Evolutionary conservation across 1,140 invertebrate species (phyloP), one percentile per base, ranked within the genome.

Genomic region (Ostrea edulis): DNA sequence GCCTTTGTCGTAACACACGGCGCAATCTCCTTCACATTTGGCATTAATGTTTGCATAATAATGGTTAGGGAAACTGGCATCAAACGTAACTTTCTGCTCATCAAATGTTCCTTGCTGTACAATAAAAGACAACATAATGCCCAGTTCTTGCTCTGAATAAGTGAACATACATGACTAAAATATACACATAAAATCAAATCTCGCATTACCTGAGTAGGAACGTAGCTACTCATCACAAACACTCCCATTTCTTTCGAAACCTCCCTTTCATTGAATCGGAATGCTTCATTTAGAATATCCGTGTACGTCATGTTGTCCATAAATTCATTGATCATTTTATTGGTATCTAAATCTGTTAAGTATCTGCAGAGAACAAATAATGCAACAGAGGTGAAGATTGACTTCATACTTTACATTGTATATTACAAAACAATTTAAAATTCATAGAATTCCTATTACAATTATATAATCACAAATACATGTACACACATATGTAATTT

Each of bases 241-340:
- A 92, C 85, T 7, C 17, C 85, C 35, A 91, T 88, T 0, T 58
- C 86, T 29, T 86, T 87, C 81, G 91, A 89, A 35, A 87, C 89
- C 71, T 94, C 93, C 20, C 93, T 81, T 12, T 93, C 65, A n/a
- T 92, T 58, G 81, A 94, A 94, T n/a, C 90, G 83, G 87, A 94
- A 94, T 14, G 90, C 44, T 35, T 88, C 83, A 9, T 71, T 55
- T 0, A 87, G 68, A 14, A 93, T 85, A 55, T 94, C 93, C 3
- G 87, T 90, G 86, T 94, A 94, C n/a, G 88, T 91, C 9, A 92
- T 51, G 7, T 87, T 55, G 51, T 92, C 92, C 88, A 94, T 92
- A 25, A 93, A 84, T 12, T 58, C 84, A 91, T 94, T 92, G 9
- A 94, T 88, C n/a, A 84, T 83, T 0, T 88, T 12, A 25, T 90